Percentiles rank a stretch among this genome's conserved stretches.
These are phyloP conservation scores for Clostera curtula DNA, from an alignment of 2,888 invertebrate species.

Conservation along the genomic window DNA sequence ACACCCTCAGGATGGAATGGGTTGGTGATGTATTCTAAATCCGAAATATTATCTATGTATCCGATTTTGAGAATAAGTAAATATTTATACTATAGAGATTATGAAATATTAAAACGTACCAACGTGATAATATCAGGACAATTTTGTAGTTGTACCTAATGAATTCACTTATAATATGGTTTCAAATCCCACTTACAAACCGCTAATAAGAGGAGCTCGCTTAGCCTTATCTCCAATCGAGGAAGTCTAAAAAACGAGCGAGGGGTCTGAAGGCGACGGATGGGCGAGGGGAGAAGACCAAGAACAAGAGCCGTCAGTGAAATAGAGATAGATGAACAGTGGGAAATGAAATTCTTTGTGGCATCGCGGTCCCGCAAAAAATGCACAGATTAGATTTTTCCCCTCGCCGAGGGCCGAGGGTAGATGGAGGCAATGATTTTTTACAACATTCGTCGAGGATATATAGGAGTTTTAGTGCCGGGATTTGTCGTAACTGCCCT, in stretches of 20 bases:
- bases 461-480: slow-evolving; percentile 71
- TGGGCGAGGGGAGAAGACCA: slow-evolving; percentile 40
- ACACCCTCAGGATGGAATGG: no score
- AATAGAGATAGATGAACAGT: slow-evolving; percentile 77
- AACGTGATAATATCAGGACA: not conserved
- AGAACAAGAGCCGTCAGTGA: slow-evolving; percentile 75
- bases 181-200: slow-evolving; percentile 56
- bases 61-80: no score
- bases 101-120: no score
- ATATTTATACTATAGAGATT: no score
- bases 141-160: slow-evolving; percentile 22
- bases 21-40: no score
- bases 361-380: slow-evolving; percentile 76
- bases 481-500: slow-evolving; percentile 71
- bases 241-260: slow-evolving; percentile 71
- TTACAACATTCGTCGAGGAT: slow-evolving; percentile 69
- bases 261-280: slow-evolving; percentile 35
- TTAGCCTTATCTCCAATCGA: slow-evolving; percentile 73
- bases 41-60: no score
- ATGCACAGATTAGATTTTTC: slow-evolving; percentile 76
- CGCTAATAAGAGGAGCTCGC: slow-evolving; percentile 68
- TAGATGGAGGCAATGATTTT: slow-evolving; percentile 74
- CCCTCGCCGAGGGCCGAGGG: slow-evolving; percentile 66
- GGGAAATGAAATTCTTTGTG: slow-evolving; percentile 77
- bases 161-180: slow-evolving; percentile 53